These are phyloP conservation scores for Perca fluviatilis DNA, from an alignment of 2,113 vertebrate genomes.

Conservation along the genomic window DNA sequence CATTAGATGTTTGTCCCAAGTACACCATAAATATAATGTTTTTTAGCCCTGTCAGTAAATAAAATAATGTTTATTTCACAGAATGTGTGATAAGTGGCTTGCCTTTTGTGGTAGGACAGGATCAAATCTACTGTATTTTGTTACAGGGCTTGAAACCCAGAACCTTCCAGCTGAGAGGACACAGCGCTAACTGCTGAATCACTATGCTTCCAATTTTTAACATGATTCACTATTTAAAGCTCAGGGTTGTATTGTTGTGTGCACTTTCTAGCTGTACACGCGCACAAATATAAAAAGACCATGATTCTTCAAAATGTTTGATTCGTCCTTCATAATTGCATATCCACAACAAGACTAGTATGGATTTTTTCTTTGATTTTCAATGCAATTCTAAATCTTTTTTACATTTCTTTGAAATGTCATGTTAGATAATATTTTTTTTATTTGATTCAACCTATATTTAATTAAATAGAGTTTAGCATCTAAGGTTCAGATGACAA, in stretches of 20 bases:
- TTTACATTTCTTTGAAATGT: neutral
- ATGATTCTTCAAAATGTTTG: neutral
- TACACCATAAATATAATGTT: slow-evolving; percentile 46
- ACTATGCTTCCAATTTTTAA: neutral
- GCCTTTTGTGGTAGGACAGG: slow-evolving; percentile 2
- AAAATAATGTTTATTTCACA: slow-evolving; percentile 49
- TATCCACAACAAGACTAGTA: neutral
- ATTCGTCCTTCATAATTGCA: neutral
- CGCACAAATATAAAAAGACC: neutral
- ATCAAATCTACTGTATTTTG: neutral
- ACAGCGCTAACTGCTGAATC: slow-evolving; percentile 19
- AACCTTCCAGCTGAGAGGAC: neutral
- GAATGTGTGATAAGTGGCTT: slow-evolving; percentile 54
- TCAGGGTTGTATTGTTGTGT: neutral
- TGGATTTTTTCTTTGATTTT: neutral
- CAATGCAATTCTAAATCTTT: neutral
- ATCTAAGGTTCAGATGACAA: no score
- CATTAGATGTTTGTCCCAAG: slow-evolving; percentile 54
- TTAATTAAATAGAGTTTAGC: no score
- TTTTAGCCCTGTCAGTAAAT: slow-evolving; percentile 44
- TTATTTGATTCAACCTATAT: neutral
- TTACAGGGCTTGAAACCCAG: neutral
- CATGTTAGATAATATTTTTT: neutral
- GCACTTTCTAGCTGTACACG: neutral
- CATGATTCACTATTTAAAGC: neutral